These are phyloP conservation scores for Drosophila albomicans DNA, from an alignment of 1,140 invertebrate species.

Conservation along the genomic window DNA sequence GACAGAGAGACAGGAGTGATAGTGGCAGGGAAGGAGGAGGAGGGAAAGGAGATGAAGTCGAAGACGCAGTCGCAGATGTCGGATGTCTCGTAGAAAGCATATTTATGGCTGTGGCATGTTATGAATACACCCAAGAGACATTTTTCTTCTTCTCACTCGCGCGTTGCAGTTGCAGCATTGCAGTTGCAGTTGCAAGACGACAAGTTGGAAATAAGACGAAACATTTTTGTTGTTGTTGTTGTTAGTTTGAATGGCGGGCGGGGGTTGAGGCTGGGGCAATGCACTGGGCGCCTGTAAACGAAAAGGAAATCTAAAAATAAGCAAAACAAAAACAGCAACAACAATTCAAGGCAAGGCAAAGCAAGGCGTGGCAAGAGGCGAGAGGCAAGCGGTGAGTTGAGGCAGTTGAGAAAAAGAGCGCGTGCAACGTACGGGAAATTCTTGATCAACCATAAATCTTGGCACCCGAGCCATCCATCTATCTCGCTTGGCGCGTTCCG, in stretches of 20 bases:
- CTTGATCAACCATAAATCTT: constrained; percentile 84
- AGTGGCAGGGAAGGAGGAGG: not conserved
- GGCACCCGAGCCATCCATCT: constrained; percentile 83
- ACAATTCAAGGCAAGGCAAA: constrained; percentile 34
- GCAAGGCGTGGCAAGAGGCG: constrained; percentile 37
- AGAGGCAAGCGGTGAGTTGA: constrained; percentile 33
- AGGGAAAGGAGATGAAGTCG: not conserved
- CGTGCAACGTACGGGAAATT: constrained; percentile 73
- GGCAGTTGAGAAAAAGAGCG: constrained; percentile 61
- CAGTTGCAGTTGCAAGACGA: constrained; percentile 33
- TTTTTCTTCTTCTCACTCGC: constrained; percentile 79
- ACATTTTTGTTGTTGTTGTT: not conserved
- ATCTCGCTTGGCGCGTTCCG: constrained; percentile 79
- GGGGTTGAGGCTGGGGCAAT: constrained; percentile 16
- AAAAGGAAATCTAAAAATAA: constrained; percentile 52
- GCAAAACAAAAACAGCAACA: constrained; percentile 20
- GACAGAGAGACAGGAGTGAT: constrained; percentile 8
- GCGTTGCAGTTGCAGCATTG: constrained; percentile 15
- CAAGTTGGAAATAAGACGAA: constrained; percentile 44
- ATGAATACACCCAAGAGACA: constrained; percentile 83
- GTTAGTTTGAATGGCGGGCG: constrained; percentile 4
- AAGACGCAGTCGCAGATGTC: constrained; percentile 44
- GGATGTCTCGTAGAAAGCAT: constrained; percentile 75
- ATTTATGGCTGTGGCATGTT: constrained; percentile 80
- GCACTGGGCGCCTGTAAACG: constrained; percentile 36